Base-by-base conservation (phyloP, 2,888 invertebrate species). In the Dromius quadrimaculatus region DNA sequence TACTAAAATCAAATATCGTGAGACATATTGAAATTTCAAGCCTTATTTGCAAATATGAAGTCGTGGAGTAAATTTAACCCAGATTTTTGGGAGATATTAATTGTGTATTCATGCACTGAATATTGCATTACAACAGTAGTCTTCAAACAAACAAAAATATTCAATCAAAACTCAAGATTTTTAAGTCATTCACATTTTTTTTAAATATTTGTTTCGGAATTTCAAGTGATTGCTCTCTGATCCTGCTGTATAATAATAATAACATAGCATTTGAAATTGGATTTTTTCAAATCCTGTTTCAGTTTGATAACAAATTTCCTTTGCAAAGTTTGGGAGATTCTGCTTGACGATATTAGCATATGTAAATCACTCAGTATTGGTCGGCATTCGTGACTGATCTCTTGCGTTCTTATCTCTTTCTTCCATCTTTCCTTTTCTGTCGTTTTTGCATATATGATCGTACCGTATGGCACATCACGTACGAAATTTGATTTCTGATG, bases 321-420 rank as follows among this genome's bases (percentile, higher is more conserved):
- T n/a, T n/a, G n/a, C 3, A 28, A 3, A 28, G 28, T 28, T 28
- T 41, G 41, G 4, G 43, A 8, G 13, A n/a, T 17, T 13, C 43
- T 43, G 43, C 8, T 43, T 15, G 8, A 9, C 2, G 17, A 43
- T 43, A 43, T 43, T 43, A 43, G 43, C 43, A 43, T 43, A 43
- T 43, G 43, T 17, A 43, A 43, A 43, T 43, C 13, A 43, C 2
- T 15, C 13, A 17, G 17, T 4, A 13, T 13, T 15, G 13, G 17
- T 43, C 13, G 11, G 1, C 5, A 6, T 41, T 32, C 32, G 32
- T 32, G 32, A 41, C 17, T 43, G 43, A 43, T 43, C 43, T 15
- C n/a, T 28, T 28, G 28, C 28, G 8, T 5, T 8, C 4, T 28
- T 8, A 8, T 28, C 28, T 3, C n/a, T n/a, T n/a, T n/a, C n/a